Evolutionary conservation across 2,888 invertebrate genomes (phyloP), one percentile per base, ranked within the genome.

Genomic region (Eudasyphora cyanicolor): DNA sequence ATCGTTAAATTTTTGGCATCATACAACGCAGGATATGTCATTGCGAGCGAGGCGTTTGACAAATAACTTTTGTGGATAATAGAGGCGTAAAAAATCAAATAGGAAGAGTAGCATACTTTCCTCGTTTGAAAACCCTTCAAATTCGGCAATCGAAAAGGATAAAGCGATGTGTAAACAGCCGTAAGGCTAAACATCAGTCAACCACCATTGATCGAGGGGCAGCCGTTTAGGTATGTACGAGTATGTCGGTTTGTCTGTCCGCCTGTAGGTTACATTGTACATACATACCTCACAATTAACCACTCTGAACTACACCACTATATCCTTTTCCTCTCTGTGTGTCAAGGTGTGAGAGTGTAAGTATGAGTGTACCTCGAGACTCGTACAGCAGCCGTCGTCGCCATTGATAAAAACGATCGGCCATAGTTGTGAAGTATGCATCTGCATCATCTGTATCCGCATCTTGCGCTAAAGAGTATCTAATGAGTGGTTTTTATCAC

Each of bases 71-170:
- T 75, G 67, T 54, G 19, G 21, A 42, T 38, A 64, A 74, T 57
- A 81, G 81, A 84, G 84, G 84, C 84, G 84, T 84, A 73, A 79
- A 81, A 84, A 81, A 84, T 84, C 80, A 84, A 84, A 84, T 81
- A 35, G 60, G 75, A 57, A 76, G 60, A n/a, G 76, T 42, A 69
- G n/a, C 69, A 83, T 51, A 74, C 73, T 67, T 76, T 74, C 74
- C 74, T 51, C 19, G 64, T 19, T 49, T 24, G 21, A 35, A 62
- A 74, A 81, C 70, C 84, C 76, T 84, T 76, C 78, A 79, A 38
- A 60, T 64, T 51, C 17, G 42, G 42, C n/a, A 64, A 54, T 42
- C 35, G 14, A 64, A n/a, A 38, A 38, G 32, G 62, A 64, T 67
- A 79, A 71, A 71, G 19, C n/a, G 32, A 71, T 51, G 83, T 80